These are phyloP conservation scores for Petromus typicus DNA, from an alignment of 2,113 vertebrate species.

Conservation along the genomic window DNA sequence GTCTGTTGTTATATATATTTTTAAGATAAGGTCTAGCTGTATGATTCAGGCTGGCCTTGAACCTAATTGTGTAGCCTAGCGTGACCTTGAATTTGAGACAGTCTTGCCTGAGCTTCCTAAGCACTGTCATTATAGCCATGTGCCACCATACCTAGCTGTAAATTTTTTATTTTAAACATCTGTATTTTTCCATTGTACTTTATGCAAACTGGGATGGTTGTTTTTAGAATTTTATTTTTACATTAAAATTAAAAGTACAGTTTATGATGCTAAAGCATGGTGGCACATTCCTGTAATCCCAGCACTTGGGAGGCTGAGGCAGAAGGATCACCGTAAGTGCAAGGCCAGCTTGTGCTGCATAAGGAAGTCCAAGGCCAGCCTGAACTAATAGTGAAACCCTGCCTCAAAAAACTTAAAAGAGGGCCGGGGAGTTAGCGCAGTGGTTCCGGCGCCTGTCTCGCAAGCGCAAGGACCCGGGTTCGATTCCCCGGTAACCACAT, in stretches of 20 bases:
- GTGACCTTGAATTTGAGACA: background rate
- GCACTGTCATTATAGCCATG: background rate
- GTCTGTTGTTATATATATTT: background rate
- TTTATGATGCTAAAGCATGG: background rate
- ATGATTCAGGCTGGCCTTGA: background rate
- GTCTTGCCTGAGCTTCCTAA: background rate
- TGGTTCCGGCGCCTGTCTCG: too few species aligned
- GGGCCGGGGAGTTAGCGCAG: too few species aligned
- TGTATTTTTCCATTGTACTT: background rate
- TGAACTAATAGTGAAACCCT: too few species aligned
- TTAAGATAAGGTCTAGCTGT: background rate
- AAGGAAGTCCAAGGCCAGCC: too few species aligned
- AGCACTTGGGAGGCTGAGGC: too few species aligned
- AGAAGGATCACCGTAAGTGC: too few species aligned
- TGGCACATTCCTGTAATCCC: too few species aligned
- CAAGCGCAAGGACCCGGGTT: too few species aligned
- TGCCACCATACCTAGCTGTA: background rate
- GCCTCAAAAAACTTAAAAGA: too few species aligned
- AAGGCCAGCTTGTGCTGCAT: too few species aligned
- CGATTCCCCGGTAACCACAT: too few species aligned
- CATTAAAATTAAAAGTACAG: background rate
- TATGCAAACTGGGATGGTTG: background rate
- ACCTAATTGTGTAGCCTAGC: background rate
- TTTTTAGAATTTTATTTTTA: slow-evolving; percentile 47
- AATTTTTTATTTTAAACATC: background rate